A percentile compares a stretch with the other conserved stretches of the same genome.
Conservation (phyloP, 2,113 vertebrate genomes). For the Nerophis lumbriciformis region DNA sequence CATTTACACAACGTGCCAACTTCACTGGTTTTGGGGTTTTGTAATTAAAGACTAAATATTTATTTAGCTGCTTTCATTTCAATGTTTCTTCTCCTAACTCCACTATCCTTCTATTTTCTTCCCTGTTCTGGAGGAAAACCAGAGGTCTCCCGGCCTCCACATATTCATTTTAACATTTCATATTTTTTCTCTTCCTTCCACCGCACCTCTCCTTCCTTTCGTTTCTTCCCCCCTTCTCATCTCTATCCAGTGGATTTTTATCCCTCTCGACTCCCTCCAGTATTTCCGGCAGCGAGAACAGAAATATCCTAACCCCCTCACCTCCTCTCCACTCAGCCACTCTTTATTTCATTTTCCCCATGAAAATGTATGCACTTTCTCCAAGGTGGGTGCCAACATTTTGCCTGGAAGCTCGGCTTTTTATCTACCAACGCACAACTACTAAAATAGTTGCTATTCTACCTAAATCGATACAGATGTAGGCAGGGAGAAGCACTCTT, state of each 20-base stretch:
- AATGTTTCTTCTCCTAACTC: constrained; percentile 4
- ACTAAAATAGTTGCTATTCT: constrained; percentile 59
- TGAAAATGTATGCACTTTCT: constrained; percentile 43
- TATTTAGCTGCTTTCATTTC: neutral
- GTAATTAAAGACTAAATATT: too few species aligned
- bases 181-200: constrained; percentile 22
- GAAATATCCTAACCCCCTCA: constrained; percentile 50
- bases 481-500: constrained; percentile 28
- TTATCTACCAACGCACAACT: constrained; percentile 58
- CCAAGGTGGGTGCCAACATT: constrained; percentile 40
- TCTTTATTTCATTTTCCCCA: constrained; percentile 41
- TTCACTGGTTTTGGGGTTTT: too few species aligned
- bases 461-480: constrained; percentile 59
- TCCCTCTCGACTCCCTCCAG: constrained; percentile 38
- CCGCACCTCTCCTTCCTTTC: constrained; percentile 14
- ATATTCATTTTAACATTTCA: constrained; percentile 22
- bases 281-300: constrained; percentile 26
- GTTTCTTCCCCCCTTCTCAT: constrained; percentile 34
- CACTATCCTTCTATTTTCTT: constrained; percentile 1
- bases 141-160: constrained; percentile 32
- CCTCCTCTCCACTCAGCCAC: constrained; percentile 35
- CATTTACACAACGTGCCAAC: too few species aligned
- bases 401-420: constrained; percentile 55
- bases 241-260: constrained; percentile 31
- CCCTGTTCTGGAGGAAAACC: constrained; percentile 18